Evolutionary conservation across 2,888 invertebrate species (phyloP).

Genomic region (Tethea ocularis): DNA sequence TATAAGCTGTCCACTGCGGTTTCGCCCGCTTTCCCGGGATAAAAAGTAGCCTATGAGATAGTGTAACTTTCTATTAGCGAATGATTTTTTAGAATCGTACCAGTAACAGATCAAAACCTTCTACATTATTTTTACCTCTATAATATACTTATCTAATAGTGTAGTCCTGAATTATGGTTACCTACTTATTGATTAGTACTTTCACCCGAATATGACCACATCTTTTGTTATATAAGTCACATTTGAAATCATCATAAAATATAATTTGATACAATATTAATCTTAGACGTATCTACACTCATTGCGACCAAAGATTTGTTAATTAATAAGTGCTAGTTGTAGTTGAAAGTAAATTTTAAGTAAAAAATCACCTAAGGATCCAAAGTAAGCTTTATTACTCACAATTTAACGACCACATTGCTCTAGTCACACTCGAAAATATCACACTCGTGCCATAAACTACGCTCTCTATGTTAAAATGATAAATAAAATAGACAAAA

Average conservation of each 20-base stretch:
- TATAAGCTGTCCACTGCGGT: too few species aligned
- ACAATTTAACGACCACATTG: slow-evolving; percentile 50
- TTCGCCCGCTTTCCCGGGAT: too few species aligned
- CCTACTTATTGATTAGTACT: too few species aligned
- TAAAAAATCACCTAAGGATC: slow-evolving; percentile 33
- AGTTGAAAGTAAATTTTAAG: slow-evolving; percentile 40
- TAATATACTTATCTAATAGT: too few species aligned
- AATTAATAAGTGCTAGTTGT: slow-evolving; percentile 57
- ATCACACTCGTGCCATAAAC: slow-evolving; percentile 67
- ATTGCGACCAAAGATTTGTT: slow-evolving; percentile 74
- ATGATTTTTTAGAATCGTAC: too few species aligned
- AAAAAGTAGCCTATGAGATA: too few species aligned
- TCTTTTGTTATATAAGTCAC: not conserved
- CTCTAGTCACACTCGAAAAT: slow-evolving; percentile 65
- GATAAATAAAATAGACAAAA: slow-evolving; percentile 36
- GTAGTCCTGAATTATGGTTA: too few species aligned
- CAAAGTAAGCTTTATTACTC: slow-evolving; percentile 37
- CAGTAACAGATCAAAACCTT: too few species aligned
- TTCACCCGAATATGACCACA: too few species aligned
- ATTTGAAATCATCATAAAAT: not conserved
- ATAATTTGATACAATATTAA: slow-evolving; percentile 8
- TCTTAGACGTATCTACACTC: slow-evolving; percentile 61
- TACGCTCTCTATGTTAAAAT: slow-evolving; percentile 47
- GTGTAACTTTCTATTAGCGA: too few species aligned
- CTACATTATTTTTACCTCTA: too few species aligned